phyloP scores from a whole-genome alignment of 2,888 invertebrate species.

The Pteria penguin region DNA sequence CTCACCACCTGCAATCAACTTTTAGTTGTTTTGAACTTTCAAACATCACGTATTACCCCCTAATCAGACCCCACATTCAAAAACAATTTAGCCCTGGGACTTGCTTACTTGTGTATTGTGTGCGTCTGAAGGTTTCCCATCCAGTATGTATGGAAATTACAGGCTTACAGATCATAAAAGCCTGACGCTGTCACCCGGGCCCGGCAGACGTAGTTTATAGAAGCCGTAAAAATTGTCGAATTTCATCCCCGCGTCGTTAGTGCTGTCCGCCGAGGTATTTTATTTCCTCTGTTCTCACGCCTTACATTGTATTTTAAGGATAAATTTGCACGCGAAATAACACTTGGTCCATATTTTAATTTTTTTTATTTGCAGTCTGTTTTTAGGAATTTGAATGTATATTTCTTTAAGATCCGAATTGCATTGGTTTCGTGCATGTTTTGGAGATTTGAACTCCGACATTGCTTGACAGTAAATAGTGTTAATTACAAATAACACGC shows the following conservation, averaged over 20 bases:
- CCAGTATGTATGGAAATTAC: background rate
- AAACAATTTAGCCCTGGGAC: background rate
- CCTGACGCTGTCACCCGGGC: background rate
- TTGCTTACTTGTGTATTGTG: background rate
- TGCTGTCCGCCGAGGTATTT: background rate
- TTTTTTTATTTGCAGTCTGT: too few species aligned
- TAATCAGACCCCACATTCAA: background rate
- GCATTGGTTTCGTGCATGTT: too few species aligned
- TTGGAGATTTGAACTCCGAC: too few species aligned
- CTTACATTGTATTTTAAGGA: background rate
- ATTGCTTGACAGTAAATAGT: too few species aligned
- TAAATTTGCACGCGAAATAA: background rate
- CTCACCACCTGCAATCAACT: too few species aligned
- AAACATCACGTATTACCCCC: too few species aligned
- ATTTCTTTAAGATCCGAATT: too few species aligned
- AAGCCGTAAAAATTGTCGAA: conserved; percentile 18
- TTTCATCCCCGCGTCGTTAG: conserved; percentile 21
- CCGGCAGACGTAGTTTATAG: conserved; percentile 5
- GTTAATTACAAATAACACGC: too few species aligned
- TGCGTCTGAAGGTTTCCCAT: background rate
- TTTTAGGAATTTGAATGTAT: too few species aligned
- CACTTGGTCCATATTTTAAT: too few species aligned
- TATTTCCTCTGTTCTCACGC: background rate
- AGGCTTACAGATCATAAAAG: background rate
- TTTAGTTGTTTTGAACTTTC: too few species aligned